Evolutionary conservation across 2,113 vertebrate genomes (phyloP), one percentile per base, ranked within the genome.

Genomic region (Melanotaenia duboulayi): DNA sequence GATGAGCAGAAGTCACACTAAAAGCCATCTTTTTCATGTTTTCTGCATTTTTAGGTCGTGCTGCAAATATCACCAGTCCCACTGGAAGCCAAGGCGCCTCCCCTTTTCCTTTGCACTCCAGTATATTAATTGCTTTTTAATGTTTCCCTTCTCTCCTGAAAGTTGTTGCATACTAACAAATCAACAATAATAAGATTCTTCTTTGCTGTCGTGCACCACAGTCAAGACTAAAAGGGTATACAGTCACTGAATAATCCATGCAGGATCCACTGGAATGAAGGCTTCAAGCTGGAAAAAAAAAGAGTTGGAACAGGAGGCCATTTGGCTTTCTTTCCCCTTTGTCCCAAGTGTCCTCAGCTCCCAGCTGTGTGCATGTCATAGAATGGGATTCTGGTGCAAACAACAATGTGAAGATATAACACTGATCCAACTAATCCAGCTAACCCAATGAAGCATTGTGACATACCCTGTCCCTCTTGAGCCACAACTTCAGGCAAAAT

Each of bases 101-200:
- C 63, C 40, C 67, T 55, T 69, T 55, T 67, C 82, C 59, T 86
- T 80, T 72, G 56, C 86, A 81, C 85, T 91, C 84, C 69, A 4
- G 68, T 74, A 81, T 93, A 94, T 93, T 94, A 92, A 94, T 94
- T 93, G 93, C 87, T 86, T 95, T 94, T 95, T 92, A 93, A 91
- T 95, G 94, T 95, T 93, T 74, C 86, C 84, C 78, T 83, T 81
- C 83, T 85, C 88, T 81, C 72, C 67, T 48, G 80, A 71, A 90
- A 90, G 88, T 83, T 81, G 89, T 70, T 81, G 85, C 80, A 75
- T 90, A 88, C 87, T 63, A 87, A 87, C 79, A 92, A 90, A 92
- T 93, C 89, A 92, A 89, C 88, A 90, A 90, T 82, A 89, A 90
- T 87, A 85, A 77, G 80, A 76, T 81, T 87, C 71, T 91, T 76